These are phyloP conservation scores for Leptinotarsa peninsularis DNA, from an alignment of 2,888 invertebrate genomes.

Conservation along the genomic window DNA sequence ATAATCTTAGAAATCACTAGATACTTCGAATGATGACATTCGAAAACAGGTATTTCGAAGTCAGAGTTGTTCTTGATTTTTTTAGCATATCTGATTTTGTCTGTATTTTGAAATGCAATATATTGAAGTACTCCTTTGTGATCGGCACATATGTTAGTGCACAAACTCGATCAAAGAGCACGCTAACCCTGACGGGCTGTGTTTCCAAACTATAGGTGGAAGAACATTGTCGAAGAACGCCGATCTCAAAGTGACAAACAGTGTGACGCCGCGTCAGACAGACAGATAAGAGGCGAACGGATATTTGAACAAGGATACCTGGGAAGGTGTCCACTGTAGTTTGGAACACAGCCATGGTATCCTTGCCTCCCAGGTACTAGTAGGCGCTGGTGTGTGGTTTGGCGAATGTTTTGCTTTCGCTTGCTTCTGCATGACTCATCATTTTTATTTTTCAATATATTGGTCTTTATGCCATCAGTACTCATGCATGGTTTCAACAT, in stretches of 20 bases:
- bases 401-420: constrained; percentile 32
- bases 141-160: constrained; percentile 54
- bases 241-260: constrained; percentile 37
- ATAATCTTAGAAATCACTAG: too few species aligned
- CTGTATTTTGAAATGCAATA: too few species aligned
- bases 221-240: constrained; percentile 51
- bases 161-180: constrained; percentile 54
- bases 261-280: constrained; percentile 37
- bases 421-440: constrained; percentile 18
- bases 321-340: constrained; percentile 68
- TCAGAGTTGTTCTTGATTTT: too few species aligned
- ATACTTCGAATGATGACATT: too few species aligned
- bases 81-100: too few species aligned
- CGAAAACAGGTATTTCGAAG: too few species aligned
- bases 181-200: constrained; percentile 64
- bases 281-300: constrained; percentile 55
- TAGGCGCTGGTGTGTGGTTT: constrained; percentile 51
- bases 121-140: constrained; percentile 43
- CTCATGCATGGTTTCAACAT: neutral
- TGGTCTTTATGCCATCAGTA: neutral
- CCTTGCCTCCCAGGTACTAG: constrained; percentile 73
- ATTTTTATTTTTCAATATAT: neutral
- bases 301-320: constrained; percentile 62
- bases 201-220: constrained; percentile 68
- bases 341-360: constrained; percentile 75